Conservation (phyloP, 2,113 vertebrate genomes). For the Coptodon bakossiorum region DNA sequence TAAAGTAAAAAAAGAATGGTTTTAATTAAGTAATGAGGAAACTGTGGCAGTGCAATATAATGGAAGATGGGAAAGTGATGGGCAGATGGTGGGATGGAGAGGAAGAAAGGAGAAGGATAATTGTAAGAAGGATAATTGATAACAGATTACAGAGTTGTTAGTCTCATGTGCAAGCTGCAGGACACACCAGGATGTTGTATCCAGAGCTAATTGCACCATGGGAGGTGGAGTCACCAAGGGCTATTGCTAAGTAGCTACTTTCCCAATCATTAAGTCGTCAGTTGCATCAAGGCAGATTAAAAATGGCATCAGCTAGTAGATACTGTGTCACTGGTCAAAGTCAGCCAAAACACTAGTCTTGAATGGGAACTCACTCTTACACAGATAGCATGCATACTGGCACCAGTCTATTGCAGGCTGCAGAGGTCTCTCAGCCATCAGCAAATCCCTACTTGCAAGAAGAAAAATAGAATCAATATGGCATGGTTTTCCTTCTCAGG, state of each 20-base stretch:
- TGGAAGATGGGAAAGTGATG: neutral
- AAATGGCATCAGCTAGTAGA: constrained; percentile 21
- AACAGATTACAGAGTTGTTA: constrained; percentile 34
- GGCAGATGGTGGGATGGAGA: neutral
- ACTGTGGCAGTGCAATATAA: neutral
- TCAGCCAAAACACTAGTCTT: neutral
- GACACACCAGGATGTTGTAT: constrained; percentile 10
- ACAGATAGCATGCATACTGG: neutral
- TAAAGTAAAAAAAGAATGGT: neutral
- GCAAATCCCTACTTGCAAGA: neutral
- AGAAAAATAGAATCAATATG: constrained; percentile 7
- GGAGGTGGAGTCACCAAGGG: constrained; percentile 1
- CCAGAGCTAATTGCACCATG: constrained; percentile 38
- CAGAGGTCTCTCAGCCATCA: neutral
- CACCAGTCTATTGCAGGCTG: neutral
- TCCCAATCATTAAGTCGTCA: constrained; percentile 55
- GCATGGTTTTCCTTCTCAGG: neutral
- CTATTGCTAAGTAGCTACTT: constrained; percentile 14
- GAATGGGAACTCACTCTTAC: neutral
- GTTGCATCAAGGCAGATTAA: constrained; percentile 37
- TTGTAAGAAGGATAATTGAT: constrained; percentile 48
- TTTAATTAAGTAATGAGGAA: constrained; percentile 40
- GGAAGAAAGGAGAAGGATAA: neutral
- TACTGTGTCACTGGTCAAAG: constrained; percentile 47
- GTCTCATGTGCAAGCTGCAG: constrained; percentile 55